These are phyloP conservation scores for Drosophila miranda DNA, from an alignment of 1,140 invertebrate genomes.

Conservation along the genomic window DNA sequence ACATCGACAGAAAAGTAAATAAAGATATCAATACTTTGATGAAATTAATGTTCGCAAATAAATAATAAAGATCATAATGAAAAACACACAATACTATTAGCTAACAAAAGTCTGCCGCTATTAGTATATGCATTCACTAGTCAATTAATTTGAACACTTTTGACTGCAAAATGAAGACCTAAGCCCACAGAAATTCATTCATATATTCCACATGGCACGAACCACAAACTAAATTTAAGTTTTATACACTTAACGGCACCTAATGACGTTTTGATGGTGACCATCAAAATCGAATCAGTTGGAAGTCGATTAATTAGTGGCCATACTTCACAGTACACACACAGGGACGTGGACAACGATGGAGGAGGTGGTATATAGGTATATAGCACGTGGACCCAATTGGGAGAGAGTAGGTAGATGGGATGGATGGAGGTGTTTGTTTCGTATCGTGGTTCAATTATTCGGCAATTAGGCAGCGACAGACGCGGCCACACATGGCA, in stretches of 20 bases:
- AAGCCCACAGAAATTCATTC: constrained; percentile 26
- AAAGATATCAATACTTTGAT: neutral
- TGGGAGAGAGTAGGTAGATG: constrained; percentile 29
- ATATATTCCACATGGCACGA: constrained; percentile 12
- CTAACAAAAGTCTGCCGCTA: constrained; percentile 7
- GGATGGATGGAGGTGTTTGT: constrained; percentile 19
- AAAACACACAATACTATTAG: constrained; percentile 3
- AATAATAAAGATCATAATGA: constrained; percentile 7
- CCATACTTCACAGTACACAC: constrained; percentile 11
- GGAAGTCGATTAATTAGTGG: constrained; percentile 76
- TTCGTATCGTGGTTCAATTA: constrained; percentile 48
- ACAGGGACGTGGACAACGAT: constrained; percentile 6
- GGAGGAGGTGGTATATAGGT: constrained; percentile 30
- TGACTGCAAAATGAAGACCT: constrained; percentile 17
- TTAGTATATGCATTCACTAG: constrained; percentile 21
- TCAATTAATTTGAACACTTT: constrained; percentile 50
- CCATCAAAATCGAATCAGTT: constrained; percentile 78
- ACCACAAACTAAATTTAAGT: constrained; percentile 58
- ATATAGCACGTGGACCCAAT: constrained; percentile 59
- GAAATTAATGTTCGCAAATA: neutral
- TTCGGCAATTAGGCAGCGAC: constrained; percentile 68
- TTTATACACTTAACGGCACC: constrained; percentile 60
- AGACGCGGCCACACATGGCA: constrained; percentile 31
- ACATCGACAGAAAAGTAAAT: no score
- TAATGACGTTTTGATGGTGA: constrained; percentile 76